These are phyloP conservation scores for Camelus dromedarius DNA, from an alignment of 2,113 vertebrate genomes.

Conservation along the genomic window DNA sequence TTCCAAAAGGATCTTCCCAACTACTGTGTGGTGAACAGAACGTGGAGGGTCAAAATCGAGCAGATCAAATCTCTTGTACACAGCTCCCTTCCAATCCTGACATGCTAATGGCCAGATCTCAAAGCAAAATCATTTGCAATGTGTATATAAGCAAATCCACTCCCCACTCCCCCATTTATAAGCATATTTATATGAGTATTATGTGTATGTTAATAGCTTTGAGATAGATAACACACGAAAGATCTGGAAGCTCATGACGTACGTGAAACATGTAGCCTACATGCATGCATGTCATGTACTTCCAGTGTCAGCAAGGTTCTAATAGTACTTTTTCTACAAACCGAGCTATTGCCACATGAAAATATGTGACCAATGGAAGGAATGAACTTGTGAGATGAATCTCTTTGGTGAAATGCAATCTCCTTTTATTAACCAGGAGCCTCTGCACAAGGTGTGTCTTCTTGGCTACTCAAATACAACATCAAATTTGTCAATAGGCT, in stretches of 20 bases:
- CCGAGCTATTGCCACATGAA: neutral
- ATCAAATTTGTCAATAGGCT: neutral
- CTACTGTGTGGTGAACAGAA: neutral
- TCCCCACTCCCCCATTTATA: too few relatives aligned
- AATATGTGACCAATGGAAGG: neutral
- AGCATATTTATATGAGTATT: neutral
- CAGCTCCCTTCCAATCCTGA: neutral
- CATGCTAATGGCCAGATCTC: neutral
- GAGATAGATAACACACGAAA: neutral
- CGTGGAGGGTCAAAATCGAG: neutral
- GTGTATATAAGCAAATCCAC: neutral
- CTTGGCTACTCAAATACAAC: neutral
- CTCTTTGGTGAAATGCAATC: neutral
- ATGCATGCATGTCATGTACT: neutral
- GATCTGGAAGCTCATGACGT: neutral
- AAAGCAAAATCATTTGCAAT: neutral
- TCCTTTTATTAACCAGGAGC: neutral
- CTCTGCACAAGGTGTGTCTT: neutral
- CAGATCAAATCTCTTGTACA: neutral
- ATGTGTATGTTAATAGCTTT: neutral
- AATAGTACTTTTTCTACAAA: slow-evolving; percentile 18
- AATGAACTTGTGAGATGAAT: neutral
- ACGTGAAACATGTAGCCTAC: neutral
- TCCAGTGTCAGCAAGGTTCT: neutral
- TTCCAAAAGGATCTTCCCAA: neutral